Conservation (phyloP, 2,888 invertebrate species). For the Stenolophus ochropezus region DNA sequence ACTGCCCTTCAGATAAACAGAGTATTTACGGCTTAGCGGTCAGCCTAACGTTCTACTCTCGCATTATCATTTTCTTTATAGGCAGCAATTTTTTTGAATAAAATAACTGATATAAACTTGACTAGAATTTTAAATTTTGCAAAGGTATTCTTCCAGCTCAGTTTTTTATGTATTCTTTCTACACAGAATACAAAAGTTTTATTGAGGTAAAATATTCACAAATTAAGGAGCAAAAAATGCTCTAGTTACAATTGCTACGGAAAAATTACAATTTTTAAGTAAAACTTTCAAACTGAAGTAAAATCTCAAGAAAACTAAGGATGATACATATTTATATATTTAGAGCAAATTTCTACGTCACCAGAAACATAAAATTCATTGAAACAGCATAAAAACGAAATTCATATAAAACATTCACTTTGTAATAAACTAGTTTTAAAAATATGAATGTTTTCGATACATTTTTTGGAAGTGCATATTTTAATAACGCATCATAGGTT, state of each 20-base stretch:
- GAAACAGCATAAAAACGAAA: not conserved
- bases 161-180: constrained; percentile 40
- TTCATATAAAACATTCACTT: not conserved
- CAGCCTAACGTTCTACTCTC: not conserved
- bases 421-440: too few species aligned
- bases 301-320: not conserved
- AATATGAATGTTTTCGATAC: too few species aligned
- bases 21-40: constrained; percentile 42
- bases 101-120: constrained; percentile 48
- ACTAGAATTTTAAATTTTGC: constrained; percentile 47
- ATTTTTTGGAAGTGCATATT: too few species aligned
- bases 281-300: too few species aligned
- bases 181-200: constrained; percentile 34
- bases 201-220: constrained; percentile 13
- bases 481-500: too few species aligned
- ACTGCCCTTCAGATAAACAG: constrained; percentile 32
- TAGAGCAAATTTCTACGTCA: not conserved
- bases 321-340: not conserved
- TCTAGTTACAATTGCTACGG: not conserved
- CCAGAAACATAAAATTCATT: not conserved
- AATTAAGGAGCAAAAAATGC: constrained; percentile 14
- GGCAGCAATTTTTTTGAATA: constrained; percentile 41
- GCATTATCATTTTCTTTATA: constrained; percentile 46
- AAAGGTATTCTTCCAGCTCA: constrained; percentile 37
- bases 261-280: not conserved